Base-by-base conservation (phyloP, 2,113 vertebrate genomes). In the Vimba vimba region DNA sequence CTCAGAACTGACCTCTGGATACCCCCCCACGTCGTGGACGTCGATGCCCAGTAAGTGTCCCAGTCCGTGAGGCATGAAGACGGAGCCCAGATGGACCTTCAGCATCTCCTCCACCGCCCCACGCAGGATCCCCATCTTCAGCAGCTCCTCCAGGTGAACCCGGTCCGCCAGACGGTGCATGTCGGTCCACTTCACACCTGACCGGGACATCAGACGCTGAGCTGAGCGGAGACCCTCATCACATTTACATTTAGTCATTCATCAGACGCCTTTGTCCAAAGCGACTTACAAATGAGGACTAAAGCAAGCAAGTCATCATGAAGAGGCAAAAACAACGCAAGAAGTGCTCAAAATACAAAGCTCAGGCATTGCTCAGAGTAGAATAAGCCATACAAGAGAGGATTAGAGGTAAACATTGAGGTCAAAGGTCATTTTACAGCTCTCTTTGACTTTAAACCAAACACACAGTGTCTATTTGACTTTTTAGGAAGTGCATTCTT, bases 41-140 rank as follows among this genome's bases (percentile, higher is more conserved):
- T 99, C 97, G 2, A 99, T 97, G 88, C 98, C 98, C 92, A 99
- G 94, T 64, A 99, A 95, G 91, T 99, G 98, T 87, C 97, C 98
- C 36, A 99, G 95, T 50, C 98, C 97, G 0, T 99, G 98, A 57
- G 98, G 98, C 98, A 99, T 99, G 93, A 99, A 97, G 81, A 98
- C 85, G 0, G 97, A 93, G 19, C 98, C 98, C 93, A 99, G 77
- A 92, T 97, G 96, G 87, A 94, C 97, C 92, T 97, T 96, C 91
- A 96, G 85, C 98, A 99, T 98, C 92, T 97, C 96, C 2, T 97
- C 97, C 2, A 98, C 92, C 0, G 77, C 94, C 88, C 98, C 97
- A 0, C 30, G 92, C 91, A 99, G 92, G 76, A 99, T 88, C 76
- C 97, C 96, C 0, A 97, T 93, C 92, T 93, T 96, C 6, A 94